These are phyloP conservation scores for Aulostomus chinensis DNA, from an alignment of 2,797 vertebrate species.

Conservation along the genomic window DNA sequence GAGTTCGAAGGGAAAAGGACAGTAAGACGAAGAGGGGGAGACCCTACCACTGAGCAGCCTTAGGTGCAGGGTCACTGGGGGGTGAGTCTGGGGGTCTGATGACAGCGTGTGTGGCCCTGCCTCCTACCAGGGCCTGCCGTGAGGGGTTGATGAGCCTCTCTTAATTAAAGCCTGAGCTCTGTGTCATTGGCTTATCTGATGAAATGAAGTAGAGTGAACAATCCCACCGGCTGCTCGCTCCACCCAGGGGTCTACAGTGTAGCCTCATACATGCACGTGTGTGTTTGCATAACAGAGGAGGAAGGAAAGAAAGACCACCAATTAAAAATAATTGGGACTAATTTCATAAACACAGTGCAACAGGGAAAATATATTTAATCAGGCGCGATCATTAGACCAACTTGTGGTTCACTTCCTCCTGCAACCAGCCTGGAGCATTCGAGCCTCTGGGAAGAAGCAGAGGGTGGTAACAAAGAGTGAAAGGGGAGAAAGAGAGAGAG, in stretches of 20 bases:
- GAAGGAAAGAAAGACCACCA: slow-evolving; percentile 64
- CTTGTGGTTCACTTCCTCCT: slow-evolving; percentile 61
- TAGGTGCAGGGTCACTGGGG: slow-evolving; percentile 12
- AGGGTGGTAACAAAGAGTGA: slow-evolving; percentile 2
- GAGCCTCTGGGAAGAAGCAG: slow-evolving; percentile 12
- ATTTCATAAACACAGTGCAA: slow-evolving; percentile 72
- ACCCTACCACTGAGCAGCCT: neutral
- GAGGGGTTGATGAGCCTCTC: slow-evolving; percentile 53
- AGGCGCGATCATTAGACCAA: slow-evolving; percentile 59
- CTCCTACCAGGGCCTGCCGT: slow-evolving; percentile 31
- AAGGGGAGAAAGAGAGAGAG: neutral
- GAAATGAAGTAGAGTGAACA: slow-evolving; percentile 43
- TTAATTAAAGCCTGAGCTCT: slow-evolving; percentile 71
- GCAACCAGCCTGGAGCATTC: slow-evolving; percentile 36
- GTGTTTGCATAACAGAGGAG: slow-evolving; percentile 45
- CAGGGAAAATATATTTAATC: slow-evolving; percentile 72
- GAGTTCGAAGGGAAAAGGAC: too few relatives aligned
- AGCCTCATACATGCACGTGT: slow-evolving; percentile 21
- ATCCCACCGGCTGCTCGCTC: slow-evolving; percentile 50
- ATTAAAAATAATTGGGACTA: slow-evolving; percentile 79
- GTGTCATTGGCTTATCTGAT: slow-evolving; percentile 70
- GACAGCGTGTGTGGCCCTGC: slow-evolving; percentile 56
- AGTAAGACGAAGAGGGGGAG: too few relatives aligned
- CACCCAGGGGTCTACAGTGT: slow-evolving; percentile 22
- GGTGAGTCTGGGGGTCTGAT: slow-evolving; percentile 11